Evolutionary conservation across 1,140 invertebrate genomes (phyloP), one percentile per base, ranked within the genome.

Genomic region (Drosophila tani): DNA sequence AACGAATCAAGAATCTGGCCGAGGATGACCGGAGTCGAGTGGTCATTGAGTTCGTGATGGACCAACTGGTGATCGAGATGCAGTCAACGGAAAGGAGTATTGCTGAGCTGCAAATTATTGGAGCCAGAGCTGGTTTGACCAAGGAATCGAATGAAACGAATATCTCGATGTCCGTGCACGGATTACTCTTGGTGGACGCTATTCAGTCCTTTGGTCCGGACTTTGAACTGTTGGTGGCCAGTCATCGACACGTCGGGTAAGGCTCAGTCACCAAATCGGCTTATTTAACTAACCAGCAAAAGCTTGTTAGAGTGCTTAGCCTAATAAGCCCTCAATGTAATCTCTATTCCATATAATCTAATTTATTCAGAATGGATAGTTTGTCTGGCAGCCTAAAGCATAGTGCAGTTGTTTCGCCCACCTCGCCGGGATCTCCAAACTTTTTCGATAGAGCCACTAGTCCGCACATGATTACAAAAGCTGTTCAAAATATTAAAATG

Each of bases 181-280:
- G 97, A 75, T 94, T 99, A 53, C 94, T 99, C 11, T 92, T 99
- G 11, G 98, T 98, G 1, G 98, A 99, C 94, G 98, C 98, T 47
- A 94, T 99, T 75, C 98, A 99, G 93, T 98, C 97, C 9, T 98
- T 98, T 93, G 98, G 98, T 0, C 96, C 96, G 3, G 98, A 99
- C 94, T 99, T 98, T 94, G 98, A 99, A 91, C 93, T 99, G 8
- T 93, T 99, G 2, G 95, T 99, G 12, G 98, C 98, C 11, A 99
- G 98, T 93, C 98, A 99, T 93, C 97, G 97, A 91, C 97, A 98
- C 92, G 96, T 99, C 19, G 97, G 97, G 96, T 97, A 93, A 92
- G 93, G 87, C 27, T 2, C 19, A 15, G 32, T 8, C 11, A 32
- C 4, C 27, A 21, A 24, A 17, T 53, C 2, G 5, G 21, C 9